Percentiles rank a stretch among this genome's conserved stretches.
Conservation (phyloP, 2,113 vertebrate species). For the Cranoglanis bouderius region DNA sequence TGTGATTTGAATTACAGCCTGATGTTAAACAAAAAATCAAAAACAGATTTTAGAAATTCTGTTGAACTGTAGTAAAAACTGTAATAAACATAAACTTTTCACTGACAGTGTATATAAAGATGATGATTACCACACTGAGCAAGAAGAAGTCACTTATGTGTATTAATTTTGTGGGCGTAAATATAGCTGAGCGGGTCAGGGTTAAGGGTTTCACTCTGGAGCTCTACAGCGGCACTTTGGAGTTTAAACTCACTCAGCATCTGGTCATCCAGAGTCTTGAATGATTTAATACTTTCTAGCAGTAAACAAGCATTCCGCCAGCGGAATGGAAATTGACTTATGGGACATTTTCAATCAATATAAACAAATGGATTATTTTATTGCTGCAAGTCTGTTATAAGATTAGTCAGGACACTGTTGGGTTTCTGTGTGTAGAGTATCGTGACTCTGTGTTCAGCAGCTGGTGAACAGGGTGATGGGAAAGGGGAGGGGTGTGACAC, state of each 20-base stretch:
- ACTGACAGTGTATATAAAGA: not conserved
- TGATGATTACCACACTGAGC: not conserved
- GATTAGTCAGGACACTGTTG: no score
- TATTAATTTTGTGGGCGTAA: not conserved
- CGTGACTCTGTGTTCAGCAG: no score
- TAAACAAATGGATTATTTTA: no score
- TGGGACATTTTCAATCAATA: no score
- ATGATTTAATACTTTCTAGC: no score
- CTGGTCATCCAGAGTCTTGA: not conserved
- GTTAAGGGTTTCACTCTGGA: no score
- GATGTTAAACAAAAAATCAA: not conserved
- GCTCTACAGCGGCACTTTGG: not conserved
- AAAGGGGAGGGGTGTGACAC: no score
- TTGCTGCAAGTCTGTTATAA: no score
- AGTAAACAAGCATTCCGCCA: no score
- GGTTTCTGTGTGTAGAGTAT: no score
- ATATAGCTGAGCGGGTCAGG: not conserved
- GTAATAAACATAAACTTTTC: not conserved
- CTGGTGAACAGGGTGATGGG: no score
- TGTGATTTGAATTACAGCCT: not conserved
- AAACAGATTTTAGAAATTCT: not conserved
- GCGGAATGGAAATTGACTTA: no score
- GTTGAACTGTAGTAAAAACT: not conserved
- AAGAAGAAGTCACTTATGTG: not conserved
- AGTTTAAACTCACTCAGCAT: not conserved